Evolutionary conservation across 2,888 invertebrate genomes (phyloP).

Genomic region (Pristionchus exspectatus): DNA sequence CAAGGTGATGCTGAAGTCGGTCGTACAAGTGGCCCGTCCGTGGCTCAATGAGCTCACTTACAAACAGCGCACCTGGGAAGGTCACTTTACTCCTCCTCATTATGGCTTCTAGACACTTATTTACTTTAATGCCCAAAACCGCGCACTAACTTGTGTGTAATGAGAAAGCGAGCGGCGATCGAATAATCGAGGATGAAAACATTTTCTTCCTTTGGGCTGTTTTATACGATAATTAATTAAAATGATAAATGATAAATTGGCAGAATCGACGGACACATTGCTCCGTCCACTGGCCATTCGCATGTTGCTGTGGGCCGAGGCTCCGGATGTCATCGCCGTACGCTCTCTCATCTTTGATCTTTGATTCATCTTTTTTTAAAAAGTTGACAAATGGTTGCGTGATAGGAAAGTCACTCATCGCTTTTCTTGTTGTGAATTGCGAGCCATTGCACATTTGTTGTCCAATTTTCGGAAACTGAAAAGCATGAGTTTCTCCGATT

Average conservation of each 20-base stretch:
- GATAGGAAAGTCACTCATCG: no score
- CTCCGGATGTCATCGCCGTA: neutral
- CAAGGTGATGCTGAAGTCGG: neutral
- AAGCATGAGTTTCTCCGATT: neutral
- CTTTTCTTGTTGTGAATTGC: no score
- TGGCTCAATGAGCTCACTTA: neutral
- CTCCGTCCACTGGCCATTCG: neutral
- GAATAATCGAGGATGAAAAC: no score
- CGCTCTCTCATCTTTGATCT: no score
- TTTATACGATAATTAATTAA: neutral
- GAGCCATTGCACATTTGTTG: no score
- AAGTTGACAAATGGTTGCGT: no score
- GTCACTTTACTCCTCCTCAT: neutral
- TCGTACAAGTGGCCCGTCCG: neutral
- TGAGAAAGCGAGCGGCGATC: no score
- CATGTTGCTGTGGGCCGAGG: constrained; percentile 6
- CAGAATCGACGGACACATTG: neutral
- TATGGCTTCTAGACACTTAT: no score
- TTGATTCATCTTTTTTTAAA: no score
- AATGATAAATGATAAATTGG: neutral
- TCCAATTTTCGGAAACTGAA: neutral
- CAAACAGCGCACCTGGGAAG: neutral
- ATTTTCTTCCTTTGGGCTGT: no score
- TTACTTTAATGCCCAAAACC: no score
- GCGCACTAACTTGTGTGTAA: no score